A percentile compares a stretch with the other conserved stretches of the same genome.
phyloP scores from a whole-genome alignment of 2,797 vertebrate genomes.

The Cuniculus paca region DNA sequence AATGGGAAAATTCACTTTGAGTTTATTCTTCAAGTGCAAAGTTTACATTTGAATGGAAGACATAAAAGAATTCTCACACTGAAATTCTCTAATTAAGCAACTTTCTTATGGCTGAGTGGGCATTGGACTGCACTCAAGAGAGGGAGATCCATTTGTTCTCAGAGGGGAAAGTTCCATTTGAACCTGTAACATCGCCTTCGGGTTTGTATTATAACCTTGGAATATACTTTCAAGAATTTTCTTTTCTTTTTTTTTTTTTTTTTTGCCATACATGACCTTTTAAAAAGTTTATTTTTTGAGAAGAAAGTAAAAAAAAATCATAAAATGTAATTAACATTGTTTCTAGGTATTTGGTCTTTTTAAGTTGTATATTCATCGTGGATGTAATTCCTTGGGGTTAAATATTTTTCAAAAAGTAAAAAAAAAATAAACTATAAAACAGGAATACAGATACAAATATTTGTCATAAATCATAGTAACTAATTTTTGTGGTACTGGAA shows the following conservation, averaged over 20 bases:
- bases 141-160: not conserved
- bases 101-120: not conserved
- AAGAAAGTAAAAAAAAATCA: not conserved
- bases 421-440: not conserved
- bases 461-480: not conserved
- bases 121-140: not conserved
- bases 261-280: not conserved
- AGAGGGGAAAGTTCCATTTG: not conserved
- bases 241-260: not conserved
- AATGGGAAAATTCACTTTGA: not conserved
- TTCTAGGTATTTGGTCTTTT: slow-evolving; percentile 8
- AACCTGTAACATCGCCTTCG: not conserved
- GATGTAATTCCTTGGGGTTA: not conserved
- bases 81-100: not conserved
- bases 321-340: not conserved
- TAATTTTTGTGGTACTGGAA: not conserved
- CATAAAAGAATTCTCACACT: not conserved
- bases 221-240: not conserved
- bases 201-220: not conserved
- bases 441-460: not conserved
- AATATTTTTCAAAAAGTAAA: not conserved
- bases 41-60: not conserved
- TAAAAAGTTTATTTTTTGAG: not conserved
- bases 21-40: not conserved
- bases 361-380: not conserved